Base-by-base conservation (phyloP, 2,888 invertebrate species). In the Trichopoda pennipes region DNA sequence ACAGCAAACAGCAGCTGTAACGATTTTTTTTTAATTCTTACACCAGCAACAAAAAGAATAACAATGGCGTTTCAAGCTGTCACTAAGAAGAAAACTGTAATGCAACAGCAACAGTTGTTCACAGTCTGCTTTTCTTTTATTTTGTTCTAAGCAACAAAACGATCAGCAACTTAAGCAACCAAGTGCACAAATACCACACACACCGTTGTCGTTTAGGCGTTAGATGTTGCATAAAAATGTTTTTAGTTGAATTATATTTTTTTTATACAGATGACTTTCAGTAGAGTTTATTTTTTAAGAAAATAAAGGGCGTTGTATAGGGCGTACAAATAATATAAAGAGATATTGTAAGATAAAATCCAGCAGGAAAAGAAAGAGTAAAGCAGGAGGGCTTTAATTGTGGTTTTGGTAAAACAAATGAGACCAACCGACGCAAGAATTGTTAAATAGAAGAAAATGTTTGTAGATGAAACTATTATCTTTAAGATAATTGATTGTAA, bases 41-140 rank as follows among this genome's bases (percentile, higher is more conserved):
- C 70, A 56, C 38, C 49, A 77, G 70, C 77, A 73, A 69, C 81
- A 77, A 76, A 53, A 35, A 10, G 68, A 76, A 61, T 49, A 77
- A 82, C 82, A 82, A 82, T 82, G 82, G 75, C 72, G 82, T 82
- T 79, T 81, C 44, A 53, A 79, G 82, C 82, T 82, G 82, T 82
- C 82, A 82, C 70, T 66, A 66, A 63, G 38, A 61, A 72, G 35
- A 73, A 42, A 68, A 75, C 66, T 55, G 77, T 61, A 56, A 38
- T 56, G 49, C 76, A 55, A 61, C 55, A 44, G 61, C 73, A 80
- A 66, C 78, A 75, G 70, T 79, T 79, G 69, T 64, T 51, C 44
- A 56, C 16, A n/a, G 7, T 16, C 42, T 64, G 42, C 28, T 16
- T 19, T 42, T 49, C 1, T 35, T 58, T 51, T 21, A 16, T 14